Percentiles rank a stretch among this genome's conserved stretches.
These are phyloP conservation scores for Stomorhina lunata DNA, from an alignment of 2,888 invertebrate genomes.

Conservation along the genomic window DNA sequence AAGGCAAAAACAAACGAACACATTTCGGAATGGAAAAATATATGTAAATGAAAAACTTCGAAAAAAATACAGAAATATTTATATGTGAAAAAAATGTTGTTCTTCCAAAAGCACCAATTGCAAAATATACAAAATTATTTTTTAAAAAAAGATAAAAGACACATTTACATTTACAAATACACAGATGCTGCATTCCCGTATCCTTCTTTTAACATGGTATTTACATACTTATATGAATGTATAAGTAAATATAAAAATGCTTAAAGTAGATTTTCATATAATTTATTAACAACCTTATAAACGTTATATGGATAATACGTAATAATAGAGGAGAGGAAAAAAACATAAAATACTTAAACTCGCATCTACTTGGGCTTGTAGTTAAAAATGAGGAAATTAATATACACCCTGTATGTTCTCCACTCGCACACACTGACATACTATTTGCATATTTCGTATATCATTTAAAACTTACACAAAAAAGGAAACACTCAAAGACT, in stretches of 20 bases:
- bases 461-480: too few relatives aligned
- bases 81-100: not conserved
- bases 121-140: slow-evolving; percentile 10
- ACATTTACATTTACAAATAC: not conserved
- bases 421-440: not conserved
- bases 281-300: slow-evolving; percentile 41
- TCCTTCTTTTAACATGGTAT: not conserved
- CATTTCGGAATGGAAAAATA: not conserved
- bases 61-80: slow-evolving; percentile 8
- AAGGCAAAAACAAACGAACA: slow-evolving; percentile 7
- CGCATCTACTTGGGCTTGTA: not conserved
- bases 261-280: slow-evolving; percentile 7
- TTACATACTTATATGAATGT: not conserved
- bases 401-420: not conserved
- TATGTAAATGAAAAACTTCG: not conserved
- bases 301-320: slow-evolving; percentile 6
- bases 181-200: not conserved
- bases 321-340: not conserved
- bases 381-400: not conserved
- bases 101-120: slow-evolving; percentile 26
- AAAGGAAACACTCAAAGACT: not conserved
- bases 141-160: not conserved
- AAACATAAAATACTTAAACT: not conserved
- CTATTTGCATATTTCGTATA: too few relatives aligned
- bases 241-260: not conserved